Base-by-base conservation (phyloP, 1,140 invertebrate species). In the Andrena cerasifolii region DNA sequence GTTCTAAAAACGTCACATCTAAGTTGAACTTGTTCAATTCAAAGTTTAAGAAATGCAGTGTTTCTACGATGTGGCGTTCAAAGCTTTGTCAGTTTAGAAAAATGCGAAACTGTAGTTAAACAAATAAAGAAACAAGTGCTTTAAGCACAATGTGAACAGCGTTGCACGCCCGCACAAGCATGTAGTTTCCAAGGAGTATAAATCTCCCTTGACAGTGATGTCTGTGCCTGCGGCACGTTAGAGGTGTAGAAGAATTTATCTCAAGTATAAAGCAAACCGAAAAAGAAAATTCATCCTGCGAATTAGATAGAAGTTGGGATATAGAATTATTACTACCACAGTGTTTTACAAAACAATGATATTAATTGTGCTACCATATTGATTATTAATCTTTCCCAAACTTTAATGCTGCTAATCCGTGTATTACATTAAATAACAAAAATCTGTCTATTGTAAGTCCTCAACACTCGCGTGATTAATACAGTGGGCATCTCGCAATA, bases 171-270 rank as follows among this genome's bases (percentile, higher is more conserved):
- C 79, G 66, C 71, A 45, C 54, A 71, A 65, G 65, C 73, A 49
- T 54, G 47, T 58, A 78, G 67, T 73, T 85, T 78, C 45, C 71
- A 80, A 79, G 47, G 70, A 73, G 71, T 86, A 86, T 89, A 88
- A 89, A 89, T 89, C 88, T 89, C 75, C 58, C 72, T 62, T 82
- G 88, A 89, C 88, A 89, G 87, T 90, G 87, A 90, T 88, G 87
- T 61, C 78, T 70, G 62, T 61, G 80, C 81, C 79, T 47, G 78
- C 47, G 83, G 82, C 78, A 79, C 21, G 81, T 68, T 76, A 56
- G 59, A 85, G 75, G 65, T 63, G 71, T 51, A 71, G 63, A 72
- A 75, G 62, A 82, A 80, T 86, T 36, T 76, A 75, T 76, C 78
- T 63, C 58, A 18, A 75, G 82, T 66, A 58, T 66, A 71, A 74